A percentile compares a stretch with the other conserved stretches of the same genome.
These are phyloP conservation scores for Chrysolina oricalcia DNA, from an alignment of 2,888 invertebrate species.

Conservation along the genomic window DNA sequence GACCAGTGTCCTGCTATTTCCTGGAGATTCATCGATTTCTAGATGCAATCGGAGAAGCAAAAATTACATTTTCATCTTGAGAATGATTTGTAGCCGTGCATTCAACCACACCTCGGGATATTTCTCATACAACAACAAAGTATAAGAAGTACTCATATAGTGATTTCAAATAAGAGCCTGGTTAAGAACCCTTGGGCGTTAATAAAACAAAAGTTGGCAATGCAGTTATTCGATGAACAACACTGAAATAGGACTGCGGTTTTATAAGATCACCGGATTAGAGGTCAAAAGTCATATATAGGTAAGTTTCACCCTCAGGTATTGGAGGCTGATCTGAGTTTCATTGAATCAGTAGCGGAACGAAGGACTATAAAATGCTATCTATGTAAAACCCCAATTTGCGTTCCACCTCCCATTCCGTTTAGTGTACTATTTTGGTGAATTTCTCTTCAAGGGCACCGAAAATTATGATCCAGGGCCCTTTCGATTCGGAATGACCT, in stretches of 20 bases:
- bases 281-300: constrained; percentile 33
- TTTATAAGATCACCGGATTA: constrained; percentile 15
- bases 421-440: too few species aligned
- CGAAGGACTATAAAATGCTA: neutral
- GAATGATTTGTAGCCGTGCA: neutral
- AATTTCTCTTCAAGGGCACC: too few species aligned
- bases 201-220: constrained; percentile 7
- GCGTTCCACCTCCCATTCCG: too few species aligned
- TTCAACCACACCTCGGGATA: neutral
- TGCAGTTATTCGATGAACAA: constrained; percentile 26
- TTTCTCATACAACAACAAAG: constrained; percentile 3
- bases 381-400: too few species aligned
- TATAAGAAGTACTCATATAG: neutral
- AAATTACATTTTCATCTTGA: neutral
- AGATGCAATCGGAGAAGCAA: neutral
- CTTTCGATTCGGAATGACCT: too few species aligned
- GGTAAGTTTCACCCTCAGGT: constrained; percentile 26
- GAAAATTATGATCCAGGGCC: too few species aligned
- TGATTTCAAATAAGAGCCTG: neutral
- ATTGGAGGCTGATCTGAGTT: constrained; percentile 4
- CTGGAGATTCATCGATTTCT: too few species aligned
- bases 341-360: constrained; percentile 12
- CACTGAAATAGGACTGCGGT: constrained; percentile 24
- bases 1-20: too few species aligned
- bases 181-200: constrained; percentile 11